A percentile compares a stretch with the other conserved stretches of the same genome.
Evolutionary conservation across 2,797 vertebrate genomes (phyloP).

Genomic region (Graptemys geographica): DNA sequence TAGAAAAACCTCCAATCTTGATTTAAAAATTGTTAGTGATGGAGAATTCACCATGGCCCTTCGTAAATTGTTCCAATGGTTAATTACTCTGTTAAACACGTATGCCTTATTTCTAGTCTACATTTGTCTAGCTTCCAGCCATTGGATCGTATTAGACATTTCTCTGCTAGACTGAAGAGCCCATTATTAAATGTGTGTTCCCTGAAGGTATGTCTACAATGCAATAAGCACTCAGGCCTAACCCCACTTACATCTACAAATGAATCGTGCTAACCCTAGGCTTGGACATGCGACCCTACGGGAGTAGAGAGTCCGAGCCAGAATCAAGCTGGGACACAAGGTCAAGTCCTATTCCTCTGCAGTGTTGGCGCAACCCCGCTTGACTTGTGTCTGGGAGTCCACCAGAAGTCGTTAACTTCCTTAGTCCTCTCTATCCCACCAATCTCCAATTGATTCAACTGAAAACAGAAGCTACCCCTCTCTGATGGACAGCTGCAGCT

Average conservation of each 20-base stretch:
- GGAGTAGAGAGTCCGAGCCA: not conserved
- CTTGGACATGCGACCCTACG: not conserved
- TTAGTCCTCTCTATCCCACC: not conserved
- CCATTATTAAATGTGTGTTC: not conserved
- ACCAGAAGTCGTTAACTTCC: not conserved
- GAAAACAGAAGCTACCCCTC: not conserved
- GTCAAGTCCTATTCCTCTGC: not conserved
- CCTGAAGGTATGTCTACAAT: not conserved
- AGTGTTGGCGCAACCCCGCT: not conserved
- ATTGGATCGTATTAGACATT: not conserved
- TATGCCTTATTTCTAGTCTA: not conserved
- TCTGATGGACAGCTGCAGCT: not conserved
- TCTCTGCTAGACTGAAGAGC: not conserved
- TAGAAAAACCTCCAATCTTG: too few relatives aligned
- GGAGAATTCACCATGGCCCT: not conserved
- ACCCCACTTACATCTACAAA: not conserved
- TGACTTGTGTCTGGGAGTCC: not conserved
- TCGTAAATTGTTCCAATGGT: not conserved
- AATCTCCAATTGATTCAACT: not conserved
- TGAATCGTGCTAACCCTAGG: not conserved
- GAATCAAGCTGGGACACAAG: not conserved
- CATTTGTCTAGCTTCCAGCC: not conserved
- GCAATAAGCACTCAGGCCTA: not conserved
- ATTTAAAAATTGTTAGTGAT: not conserved
- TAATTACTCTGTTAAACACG: not conserved